A percentile compares a stretch with the other conserved stretches of the same genome.
Conservation (phyloP, 2,797 vertebrate genomes). For the Micrastur ruficollis region DNA sequence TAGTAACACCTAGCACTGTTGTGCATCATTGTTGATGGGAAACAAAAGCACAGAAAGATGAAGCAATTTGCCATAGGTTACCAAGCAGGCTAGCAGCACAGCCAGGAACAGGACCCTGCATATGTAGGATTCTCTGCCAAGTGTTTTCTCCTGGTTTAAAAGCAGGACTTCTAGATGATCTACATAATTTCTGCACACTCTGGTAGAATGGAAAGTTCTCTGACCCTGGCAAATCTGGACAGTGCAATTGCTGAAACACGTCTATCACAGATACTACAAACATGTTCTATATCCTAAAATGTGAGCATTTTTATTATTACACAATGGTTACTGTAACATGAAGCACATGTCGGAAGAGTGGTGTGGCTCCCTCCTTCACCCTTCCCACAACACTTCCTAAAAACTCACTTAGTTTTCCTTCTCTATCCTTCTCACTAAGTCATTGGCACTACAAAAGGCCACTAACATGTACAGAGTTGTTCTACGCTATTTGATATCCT, state of each 20-base stretch:
- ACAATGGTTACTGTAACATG: accelerated
- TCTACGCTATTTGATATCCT: not conserved
- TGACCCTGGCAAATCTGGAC: not conserved
- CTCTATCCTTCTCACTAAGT: not conserved
- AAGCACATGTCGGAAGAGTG: not conserved
- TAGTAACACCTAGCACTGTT: not conserved
- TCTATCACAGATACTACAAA: not conserved
- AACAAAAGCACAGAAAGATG: not conserved
- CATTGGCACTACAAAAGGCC: not conserved
- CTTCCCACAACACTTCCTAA: not conserved
- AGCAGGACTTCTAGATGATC: not conserved
- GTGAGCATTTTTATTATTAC: not conserved
- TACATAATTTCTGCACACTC: not conserved
- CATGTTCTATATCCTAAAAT: not conserved
- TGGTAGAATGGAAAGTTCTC: not conserved
- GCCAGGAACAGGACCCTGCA: not conserved
- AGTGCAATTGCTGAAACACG: not conserved
- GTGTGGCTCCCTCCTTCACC: not conserved
- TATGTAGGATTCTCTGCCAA: too few relatives aligned
- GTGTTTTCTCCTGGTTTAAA: not conserved
- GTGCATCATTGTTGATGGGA: not conserved
- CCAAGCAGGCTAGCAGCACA: not conserved
- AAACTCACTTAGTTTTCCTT: not conserved
- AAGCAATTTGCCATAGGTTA: not conserved
- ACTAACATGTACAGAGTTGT: not conserved